A percentile compares a stretch with the other conserved stretches of the same genome.
These are phyloP conservation scores for Corvus moneduloides DNA, from an alignment of 2,113 vertebrate species.

Conservation along the genomic window DNA sequence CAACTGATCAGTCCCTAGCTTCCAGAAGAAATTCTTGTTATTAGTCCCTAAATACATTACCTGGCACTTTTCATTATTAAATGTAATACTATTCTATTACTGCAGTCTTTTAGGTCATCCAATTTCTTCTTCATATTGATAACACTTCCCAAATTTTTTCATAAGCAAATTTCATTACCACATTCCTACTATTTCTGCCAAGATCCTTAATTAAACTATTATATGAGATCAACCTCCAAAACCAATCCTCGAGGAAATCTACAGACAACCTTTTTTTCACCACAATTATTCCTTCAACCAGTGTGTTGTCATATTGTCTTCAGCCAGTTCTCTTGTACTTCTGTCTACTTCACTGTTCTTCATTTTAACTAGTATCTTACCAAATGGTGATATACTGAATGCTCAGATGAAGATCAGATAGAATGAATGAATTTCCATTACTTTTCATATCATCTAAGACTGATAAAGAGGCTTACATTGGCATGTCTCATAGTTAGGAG, in stretches of 20 bases:
- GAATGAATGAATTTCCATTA: background rate
- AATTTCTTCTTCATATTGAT: slow-evolving; percentile 2
- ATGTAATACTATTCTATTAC: background rate
- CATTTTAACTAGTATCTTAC: background rate
- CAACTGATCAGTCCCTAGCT: background rate
- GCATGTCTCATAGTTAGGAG: background rate
- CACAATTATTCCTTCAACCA: background rate
- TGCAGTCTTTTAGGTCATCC: slow-evolving; percentile 4
- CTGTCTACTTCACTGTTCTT: background rate
- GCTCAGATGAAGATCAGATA: background rate
- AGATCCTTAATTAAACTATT: slow-evolving; percentile 10
- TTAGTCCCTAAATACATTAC: slow-evolving; percentile 1
- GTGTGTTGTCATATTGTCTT: background rate
- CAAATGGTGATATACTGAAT: background rate
- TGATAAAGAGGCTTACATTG: background rate
- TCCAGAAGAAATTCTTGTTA: background rate
- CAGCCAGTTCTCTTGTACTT: background rate
- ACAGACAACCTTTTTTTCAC: background rate
- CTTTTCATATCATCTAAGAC: background rate
- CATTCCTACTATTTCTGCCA: slow-evolving; percentile 12
- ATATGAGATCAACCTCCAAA: background rate
- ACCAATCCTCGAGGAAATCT: background rate
- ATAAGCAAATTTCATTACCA: slow-evolving; percentile 18
- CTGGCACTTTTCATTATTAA: slow-evolving; percentile 14
- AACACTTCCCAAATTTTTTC: slow-evolving; percentile 16